These are phyloP conservation scores for Myioborus melanocephalus DNA, from an alignment of 2,797 vertebrate species.

Conservation along the genomic window DNA sequence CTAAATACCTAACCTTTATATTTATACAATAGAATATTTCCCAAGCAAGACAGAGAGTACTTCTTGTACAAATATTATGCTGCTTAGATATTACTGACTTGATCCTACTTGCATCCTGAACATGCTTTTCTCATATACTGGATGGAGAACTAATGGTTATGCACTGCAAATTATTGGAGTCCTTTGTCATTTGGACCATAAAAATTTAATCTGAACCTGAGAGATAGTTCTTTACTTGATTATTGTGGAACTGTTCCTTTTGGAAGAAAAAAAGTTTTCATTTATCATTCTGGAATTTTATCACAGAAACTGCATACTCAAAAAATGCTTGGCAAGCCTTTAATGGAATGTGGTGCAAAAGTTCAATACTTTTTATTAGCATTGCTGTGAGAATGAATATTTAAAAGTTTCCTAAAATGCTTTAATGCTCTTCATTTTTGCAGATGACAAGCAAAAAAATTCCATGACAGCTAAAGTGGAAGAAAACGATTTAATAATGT, in stretches of 20 bases:
- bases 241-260: not conserved
- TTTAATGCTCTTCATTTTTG: not conserved
- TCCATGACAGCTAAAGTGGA: not conserved
- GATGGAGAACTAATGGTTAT: not conserved
- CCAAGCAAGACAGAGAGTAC: not conserved
- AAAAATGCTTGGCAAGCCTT: not conserved
- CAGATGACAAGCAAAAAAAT: not conserved
- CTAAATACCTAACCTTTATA: not conserved
- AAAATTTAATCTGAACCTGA: not conserved
- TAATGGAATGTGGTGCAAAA: not conserved
- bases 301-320: not conserved
- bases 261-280: not conserved
- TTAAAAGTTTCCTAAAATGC: not conserved
- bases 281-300: not conserved
- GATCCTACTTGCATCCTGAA: not conserved
- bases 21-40: not conserved
- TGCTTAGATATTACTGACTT: not conserved
- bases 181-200: not conserved
- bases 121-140: not conserved
- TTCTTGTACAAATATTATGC: not conserved
- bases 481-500: not conserved
- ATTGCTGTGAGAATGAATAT: not conserved
- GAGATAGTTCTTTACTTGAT: not conserved
- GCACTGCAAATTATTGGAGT: not conserved
- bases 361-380: not conserved